A percentile compares a stretch with the other conserved stretches of the same genome.
Conservation (phyloP, 2,797 vertebrate species). For the Remorina albescens region DNA sequence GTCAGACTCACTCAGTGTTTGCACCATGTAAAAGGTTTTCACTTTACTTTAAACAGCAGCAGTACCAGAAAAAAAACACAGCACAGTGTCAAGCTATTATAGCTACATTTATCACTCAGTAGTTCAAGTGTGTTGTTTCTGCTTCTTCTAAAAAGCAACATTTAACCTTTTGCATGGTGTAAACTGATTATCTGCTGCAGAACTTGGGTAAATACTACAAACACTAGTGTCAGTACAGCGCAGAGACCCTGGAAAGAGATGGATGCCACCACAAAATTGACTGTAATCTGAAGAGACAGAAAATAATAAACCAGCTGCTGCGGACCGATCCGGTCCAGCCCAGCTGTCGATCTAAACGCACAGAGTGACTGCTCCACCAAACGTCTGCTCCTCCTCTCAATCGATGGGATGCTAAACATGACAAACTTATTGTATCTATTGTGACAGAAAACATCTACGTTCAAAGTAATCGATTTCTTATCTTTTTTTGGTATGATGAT, state of each 20-base stretch:
- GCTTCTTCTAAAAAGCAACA: conserved; percentile 22
- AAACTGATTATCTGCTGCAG: conserved; percentile 34
- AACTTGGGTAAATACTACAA: conserved; percentile 27
- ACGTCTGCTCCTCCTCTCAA: conserved; percentile 29
- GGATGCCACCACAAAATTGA: conserved; percentile 33
- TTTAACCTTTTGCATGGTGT: conserved; percentile 10
- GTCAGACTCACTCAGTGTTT: conserved; percentile 62
- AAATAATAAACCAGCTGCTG: conserved; percentile 49
- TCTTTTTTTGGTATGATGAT: conserved; percentile 62
- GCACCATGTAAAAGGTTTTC: conserved; percentile 63
- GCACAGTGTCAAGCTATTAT: conserved; percentile 20
- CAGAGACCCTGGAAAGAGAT: conserved; percentile 26
- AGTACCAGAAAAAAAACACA: conserved; percentile 42
- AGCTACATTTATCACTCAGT: conserved; percentile 46
- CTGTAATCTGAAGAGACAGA: conserved; percentile 63
- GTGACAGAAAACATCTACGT: conserved; percentile 37
- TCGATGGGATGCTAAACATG: conserved; percentile 11
- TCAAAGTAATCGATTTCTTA: conserved; percentile 51
- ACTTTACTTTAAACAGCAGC: conserved; percentile 52
- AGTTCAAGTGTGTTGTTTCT: conserved; percentile 32
- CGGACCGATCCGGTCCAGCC: conserved; percentile 36
- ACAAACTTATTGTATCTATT: conserved; percentile 43
- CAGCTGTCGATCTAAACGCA: conserved; percentile 46
- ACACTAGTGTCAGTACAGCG: conserved; percentile 28
- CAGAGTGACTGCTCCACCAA: conserved; percentile 35